Evolutionary conservation across 2,113 vertebrate species (phyloP), one percentile per base, ranked within the genome.

Genomic region (Anser cygnoides): DNA sequence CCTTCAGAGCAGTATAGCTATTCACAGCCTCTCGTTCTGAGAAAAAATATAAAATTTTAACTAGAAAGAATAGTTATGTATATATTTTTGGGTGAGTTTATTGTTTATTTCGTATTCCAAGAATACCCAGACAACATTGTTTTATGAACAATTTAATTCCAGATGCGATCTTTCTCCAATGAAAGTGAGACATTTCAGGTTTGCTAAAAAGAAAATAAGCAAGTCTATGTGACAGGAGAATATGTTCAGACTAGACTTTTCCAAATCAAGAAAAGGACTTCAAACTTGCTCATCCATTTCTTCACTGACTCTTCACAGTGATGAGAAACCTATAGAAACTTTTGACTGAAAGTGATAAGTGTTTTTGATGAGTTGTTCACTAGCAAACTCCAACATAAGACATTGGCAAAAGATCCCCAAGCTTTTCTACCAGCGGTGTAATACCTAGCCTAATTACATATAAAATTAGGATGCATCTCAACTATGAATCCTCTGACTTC

Each of bases 391-490:
- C 39, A 11, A 66, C 23, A 54, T 35, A 6, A 85, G 4, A 50
- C 16, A 16, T 16, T 6, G 25, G 13, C 52, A 74, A 63, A 73
- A 83, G 9, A 26, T 58, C 7, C 26, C 18, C 14, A 63, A 73
- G 23, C 14, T 62, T 10, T 29, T 72, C 44, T 57, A 61, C 50
- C 19, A 37, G 13, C 26, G 5, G 11, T 0, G 0, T 15, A 67
- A 44, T 35, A 50, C 21, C 26, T 28, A 18, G 23, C 13, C 58
- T 31, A 52, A 11, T 66, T 66, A 39, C 13, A 43, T 19, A 66
- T 66, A 39, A 61, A 26, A 39, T 0, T 39, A 17, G 14, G 35
- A 12, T 23, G 39, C 23, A 14, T 4, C 1, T 46, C 35, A 6
- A 44, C 37, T 58, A 13, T 10, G 23, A 76, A 58, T 29, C 35